A percentile compares a stretch with the other conserved stretches of the same genome.
Conservation (phyloP, 2,888 invertebrate genomes). For the Agrilus biguttatus region DNA sequence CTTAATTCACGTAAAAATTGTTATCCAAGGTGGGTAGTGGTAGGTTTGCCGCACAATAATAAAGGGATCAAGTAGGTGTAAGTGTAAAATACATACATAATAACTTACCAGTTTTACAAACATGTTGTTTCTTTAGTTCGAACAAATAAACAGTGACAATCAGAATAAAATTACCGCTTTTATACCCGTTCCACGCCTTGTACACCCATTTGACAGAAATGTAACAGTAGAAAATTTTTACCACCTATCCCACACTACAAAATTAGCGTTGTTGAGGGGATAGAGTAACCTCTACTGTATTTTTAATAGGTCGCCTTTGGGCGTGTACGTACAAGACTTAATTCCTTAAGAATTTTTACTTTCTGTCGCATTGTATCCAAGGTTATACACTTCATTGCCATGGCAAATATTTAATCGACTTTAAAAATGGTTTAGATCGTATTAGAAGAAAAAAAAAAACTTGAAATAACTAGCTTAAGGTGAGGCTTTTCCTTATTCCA, state of each 20-base stretch:
- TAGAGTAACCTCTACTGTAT: not conserved
- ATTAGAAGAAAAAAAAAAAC: slow-evolving; percentile 18
- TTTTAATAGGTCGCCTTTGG: slow-evolving; percentile 3
- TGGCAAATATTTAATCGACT: slow-evolving; percentile 27
- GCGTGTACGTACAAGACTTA: slow-evolving; percentile 11
- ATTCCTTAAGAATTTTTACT: slow-evolving; percentile 13
- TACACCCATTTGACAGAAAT: slow-evolving; percentile 24
- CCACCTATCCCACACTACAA: slow-evolving; percentile 27
- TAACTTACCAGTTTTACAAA: slow-evolving; percentile 32
- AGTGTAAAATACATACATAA: not conserved
- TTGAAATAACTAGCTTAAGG: slow-evolving; percentile 27
- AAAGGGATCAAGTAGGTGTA: too few species aligned
- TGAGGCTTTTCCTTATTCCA: slow-evolving; percentile 29
- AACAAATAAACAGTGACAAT: slow-evolving; percentile 23
- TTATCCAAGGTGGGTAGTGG: not conserved
- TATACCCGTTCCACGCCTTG: slow-evolving; percentile 27
- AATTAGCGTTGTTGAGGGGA: slow-evolving; percentile 12
- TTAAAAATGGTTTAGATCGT: slow-evolving; percentile 20
- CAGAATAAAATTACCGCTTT: slow-evolving; percentile 22
- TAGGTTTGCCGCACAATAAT: too few species aligned
- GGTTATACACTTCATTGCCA: slow-evolving; percentile 30
- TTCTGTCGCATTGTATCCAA: slow-evolving; percentile 28
- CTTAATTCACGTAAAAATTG: not conserved
- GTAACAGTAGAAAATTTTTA: slow-evolving; percentile 26
- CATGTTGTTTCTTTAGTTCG: slow-evolving; percentile 24